These are phyloP conservation scores for Umimayanthus kanabou DNA, from an alignment of 92 coral and sea anemone genomes.

Conservation along the genomic window DNA sequence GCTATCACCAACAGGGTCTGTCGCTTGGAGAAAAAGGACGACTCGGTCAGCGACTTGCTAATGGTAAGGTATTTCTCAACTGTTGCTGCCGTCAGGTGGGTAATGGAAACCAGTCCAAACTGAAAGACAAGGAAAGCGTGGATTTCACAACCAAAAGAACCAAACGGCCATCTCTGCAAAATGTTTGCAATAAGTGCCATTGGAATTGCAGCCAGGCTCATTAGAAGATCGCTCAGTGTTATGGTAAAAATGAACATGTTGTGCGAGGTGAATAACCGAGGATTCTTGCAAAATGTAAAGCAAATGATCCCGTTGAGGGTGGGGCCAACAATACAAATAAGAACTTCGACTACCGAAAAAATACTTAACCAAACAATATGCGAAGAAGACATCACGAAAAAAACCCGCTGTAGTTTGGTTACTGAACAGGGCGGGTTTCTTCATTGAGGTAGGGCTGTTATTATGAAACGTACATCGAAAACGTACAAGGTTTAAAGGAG, in stretches of 20 bases:
- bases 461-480: too few species aligned
- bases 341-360: conserved; percentile 40
- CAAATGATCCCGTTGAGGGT: conserved; percentile 53
- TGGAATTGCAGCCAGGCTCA: conserved; percentile 56
- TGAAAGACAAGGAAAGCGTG: conserved; percentile 65
- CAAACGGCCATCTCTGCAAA: conserved; percentile 49
- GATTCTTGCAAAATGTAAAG: conserved; percentile 41
- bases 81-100: conserved; percentile 58
- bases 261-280: conserved; percentile 42
- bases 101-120: conserved; percentile 61
- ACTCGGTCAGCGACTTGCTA: conserved; percentile 41
- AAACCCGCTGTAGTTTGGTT: background rate
- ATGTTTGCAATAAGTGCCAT: conserved; percentile 49
- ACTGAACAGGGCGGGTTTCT: background rate
- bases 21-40: conserved; percentile 38
- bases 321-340: conserved; percentile 46
- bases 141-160: conserved; percentile 48
- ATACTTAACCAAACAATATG: conserved; percentile 16
- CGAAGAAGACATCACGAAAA: background rate
- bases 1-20: conserved; percentile 41
- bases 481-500: background rate
- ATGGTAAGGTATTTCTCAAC: conserved; percentile 66
- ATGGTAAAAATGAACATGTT: conserved; percentile 58
- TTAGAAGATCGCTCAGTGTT: conserved; percentile 51
- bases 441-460: too few species aligned